Percentiles rank a stretch among this genome's conserved stretches.
Conservation (phyloP, 2,888 invertebrate species). For the Galerucella pusilla region DNA sequence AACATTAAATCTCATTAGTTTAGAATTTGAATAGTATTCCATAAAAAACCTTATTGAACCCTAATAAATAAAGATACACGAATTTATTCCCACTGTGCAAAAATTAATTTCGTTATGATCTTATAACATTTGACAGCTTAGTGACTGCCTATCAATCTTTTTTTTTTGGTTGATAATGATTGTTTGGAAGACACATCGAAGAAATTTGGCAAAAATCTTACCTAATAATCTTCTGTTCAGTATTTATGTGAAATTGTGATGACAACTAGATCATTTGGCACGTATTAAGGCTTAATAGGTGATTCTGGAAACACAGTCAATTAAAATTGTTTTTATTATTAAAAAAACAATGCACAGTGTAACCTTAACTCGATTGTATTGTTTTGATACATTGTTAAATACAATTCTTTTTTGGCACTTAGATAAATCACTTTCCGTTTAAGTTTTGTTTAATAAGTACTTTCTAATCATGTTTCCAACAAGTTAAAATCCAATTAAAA, state of each 20-base stretch:
- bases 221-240: background rate
- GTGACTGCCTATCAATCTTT: background rate
- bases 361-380: background rate
- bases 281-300: background rate
- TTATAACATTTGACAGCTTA: background rate
- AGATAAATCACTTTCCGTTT: background rate
- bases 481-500: background rate
- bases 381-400: background rate
- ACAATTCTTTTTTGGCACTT: conserved; percentile 3
- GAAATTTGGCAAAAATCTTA: background rate
- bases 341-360: background rate
- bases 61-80: too few relatives aligned
- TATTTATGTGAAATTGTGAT: background rate
- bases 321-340: background rate
- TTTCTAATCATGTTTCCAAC: conserved; percentile 1
- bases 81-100: too few relatives aligned
- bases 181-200: background rate
- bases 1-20: background rate
- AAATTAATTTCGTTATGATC: too few relatives aligned
- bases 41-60: background rate
- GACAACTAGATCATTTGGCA: background rate
- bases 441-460: background rate
- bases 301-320: background rate
- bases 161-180: background rate
- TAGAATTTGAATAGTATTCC: background rate